Evolutionary conservation across 2,113 vertebrate genomes (phyloP).

Genomic region (Raphicerus campestris): DNA sequence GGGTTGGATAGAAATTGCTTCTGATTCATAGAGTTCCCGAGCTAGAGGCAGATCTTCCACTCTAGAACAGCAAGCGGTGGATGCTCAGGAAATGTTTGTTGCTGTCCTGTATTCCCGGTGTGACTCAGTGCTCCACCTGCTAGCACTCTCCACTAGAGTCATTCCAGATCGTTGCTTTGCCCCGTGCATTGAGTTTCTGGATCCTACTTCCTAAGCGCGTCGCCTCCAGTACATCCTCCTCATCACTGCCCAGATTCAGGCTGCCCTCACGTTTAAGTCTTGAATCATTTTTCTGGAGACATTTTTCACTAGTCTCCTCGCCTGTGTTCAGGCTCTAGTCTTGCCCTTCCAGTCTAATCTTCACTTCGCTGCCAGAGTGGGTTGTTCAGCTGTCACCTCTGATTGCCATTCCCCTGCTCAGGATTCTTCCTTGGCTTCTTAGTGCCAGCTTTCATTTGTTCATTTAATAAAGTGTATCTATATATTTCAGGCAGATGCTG

Average conservation of each 20-base stretch:
- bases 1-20: not conserved
- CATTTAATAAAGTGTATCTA: not conserved
- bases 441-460: not conserved
- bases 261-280: not conserved
- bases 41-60: not conserved
- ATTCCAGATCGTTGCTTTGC: not conserved
- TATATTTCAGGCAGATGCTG: not conserved
- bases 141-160: not conserved
- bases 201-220: not conserved
- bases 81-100: not conserved
- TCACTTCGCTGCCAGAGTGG: not conserved
- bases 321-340: not conserved
- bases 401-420: not conserved
- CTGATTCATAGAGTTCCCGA: not conserved
- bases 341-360: not conserved
- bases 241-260: not conserved
- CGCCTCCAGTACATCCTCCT: rapidly evolving
- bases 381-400: not conserved
- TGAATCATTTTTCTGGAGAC: not conserved
- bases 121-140: not conserved
- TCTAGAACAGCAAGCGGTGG: rapidly evolving
- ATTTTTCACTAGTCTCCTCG: not conserved
- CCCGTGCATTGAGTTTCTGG: not conserved
- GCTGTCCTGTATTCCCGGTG: not conserved
- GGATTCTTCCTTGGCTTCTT: not conserved